phyloP scores from a whole-genome alignment of 2,113 vertebrate genomes.

The Hippolais icterina region DNA sequence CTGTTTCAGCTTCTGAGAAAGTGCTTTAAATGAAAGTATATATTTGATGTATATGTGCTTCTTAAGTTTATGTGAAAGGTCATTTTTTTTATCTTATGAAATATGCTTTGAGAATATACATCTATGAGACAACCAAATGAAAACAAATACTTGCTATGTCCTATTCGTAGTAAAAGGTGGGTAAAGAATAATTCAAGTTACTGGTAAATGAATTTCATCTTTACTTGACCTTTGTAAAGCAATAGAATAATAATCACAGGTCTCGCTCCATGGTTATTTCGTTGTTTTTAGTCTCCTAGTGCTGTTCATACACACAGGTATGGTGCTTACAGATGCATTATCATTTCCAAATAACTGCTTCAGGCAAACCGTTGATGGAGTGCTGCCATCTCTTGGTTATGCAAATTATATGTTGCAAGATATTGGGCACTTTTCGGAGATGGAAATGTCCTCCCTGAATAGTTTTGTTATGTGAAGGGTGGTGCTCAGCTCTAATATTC shows the following conservation, averaged over 20 bases:
- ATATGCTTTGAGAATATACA: background rate
- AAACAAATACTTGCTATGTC: background rate
- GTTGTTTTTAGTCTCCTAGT: background rate
- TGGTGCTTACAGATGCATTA: background rate
- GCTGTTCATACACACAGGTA: background rate
- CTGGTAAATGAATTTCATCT: constrained; percentile 26
- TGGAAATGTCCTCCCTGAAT: background rate
- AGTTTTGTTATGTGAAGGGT: background rate
- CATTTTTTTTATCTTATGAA: background rate
- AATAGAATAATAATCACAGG: background rate
- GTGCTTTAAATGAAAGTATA: background rate
- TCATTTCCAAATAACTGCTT: background rate
- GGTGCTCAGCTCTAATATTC: background rate
- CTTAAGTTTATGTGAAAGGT: background rate
- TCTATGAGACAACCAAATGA: background rate
- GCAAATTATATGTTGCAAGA: constrained; percentile 48
- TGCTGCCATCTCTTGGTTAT: constrained; percentile 74
- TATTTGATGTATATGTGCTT: background rate
- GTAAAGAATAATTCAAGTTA: background rate
- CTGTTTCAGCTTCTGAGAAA: background rate
- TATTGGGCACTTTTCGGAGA: background rate
- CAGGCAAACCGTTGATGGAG: constrained; percentile 40
- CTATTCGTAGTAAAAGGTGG: background rate
- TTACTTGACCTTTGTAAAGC: constrained; percentile 6
- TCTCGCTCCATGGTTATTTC: background rate